phyloP scores from a whole-genome alignment of 2,888 invertebrate genomes.

The Heliconius ethilla region DNA sequence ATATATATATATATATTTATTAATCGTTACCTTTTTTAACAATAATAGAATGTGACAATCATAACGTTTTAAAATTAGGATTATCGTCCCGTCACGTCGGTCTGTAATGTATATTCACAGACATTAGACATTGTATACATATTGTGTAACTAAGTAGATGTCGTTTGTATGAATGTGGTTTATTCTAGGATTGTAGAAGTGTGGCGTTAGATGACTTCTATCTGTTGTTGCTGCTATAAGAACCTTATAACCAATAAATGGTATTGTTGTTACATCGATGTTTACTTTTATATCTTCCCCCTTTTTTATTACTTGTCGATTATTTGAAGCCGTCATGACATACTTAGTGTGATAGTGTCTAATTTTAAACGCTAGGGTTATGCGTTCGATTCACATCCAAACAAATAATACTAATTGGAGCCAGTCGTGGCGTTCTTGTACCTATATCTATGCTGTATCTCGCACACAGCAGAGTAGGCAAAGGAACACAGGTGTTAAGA shows the following conservation, averaged over 20 bases:
- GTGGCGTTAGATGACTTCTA: conserved; percentile 58
- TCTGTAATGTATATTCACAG: neutral
- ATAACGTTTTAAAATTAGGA: neutral
- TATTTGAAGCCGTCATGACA: neutral
- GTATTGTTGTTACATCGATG: conserved; percentile 75
- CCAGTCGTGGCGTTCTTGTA: neutral
- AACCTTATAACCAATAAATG: conserved; percentile 80
- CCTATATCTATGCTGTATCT: too few species aligned
- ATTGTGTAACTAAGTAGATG: neutral
- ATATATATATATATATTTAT: too few species aligned
- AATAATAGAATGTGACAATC: neutral
- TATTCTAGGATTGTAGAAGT: conserved; percentile 59
- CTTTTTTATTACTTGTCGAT: conserved; percentile 31
- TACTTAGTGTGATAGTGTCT: neutral
- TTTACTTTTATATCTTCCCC: conserved; percentile 51
- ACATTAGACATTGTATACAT: neutral
- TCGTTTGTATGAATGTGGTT: conserved; percentile 44
- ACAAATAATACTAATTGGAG: neutral
- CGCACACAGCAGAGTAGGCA: too few species aligned
- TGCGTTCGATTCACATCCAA: too few species aligned
- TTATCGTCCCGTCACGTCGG: neutral
- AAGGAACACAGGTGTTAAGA: too few species aligned
- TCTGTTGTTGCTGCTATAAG: conserved; percentile 79
- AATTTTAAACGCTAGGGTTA: too few species aligned
- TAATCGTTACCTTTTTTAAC: neutral